These are phyloP conservation scores for Galaxea fascicularis DNA, from an alignment of 92 coral and sea anemone species.

Conservation along the genomic window DNA sequence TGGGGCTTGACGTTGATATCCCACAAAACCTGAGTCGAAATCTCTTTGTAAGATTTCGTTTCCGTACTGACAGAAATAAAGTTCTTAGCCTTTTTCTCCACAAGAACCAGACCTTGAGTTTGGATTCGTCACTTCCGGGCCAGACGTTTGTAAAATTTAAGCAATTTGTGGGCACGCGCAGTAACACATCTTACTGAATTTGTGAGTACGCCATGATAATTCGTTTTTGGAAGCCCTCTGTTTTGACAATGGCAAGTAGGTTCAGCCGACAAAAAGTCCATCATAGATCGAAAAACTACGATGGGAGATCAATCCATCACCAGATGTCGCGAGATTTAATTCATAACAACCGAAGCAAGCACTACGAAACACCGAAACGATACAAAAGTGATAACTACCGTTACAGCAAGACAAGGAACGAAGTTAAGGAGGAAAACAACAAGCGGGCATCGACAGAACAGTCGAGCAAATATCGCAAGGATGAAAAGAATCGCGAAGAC, in stretches of 20 bases:
- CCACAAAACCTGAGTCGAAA: too few species aligned
- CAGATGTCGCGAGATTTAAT: conserved; percentile 6
- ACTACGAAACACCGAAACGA: neutral
- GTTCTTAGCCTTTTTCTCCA: neutral
- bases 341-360: neutral
- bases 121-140: too few species aligned
- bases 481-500: conserved; percentile 8
- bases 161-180: neutral
- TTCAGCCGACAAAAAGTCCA: neutral
- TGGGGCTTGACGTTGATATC: too few species aligned
- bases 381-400: conserved; percentile 7
- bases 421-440: neutral
- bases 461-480: neutral
- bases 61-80: neutral
- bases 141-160: too few species aligned
- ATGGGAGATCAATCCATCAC: neutral
- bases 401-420: neutral
- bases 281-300: neutral
- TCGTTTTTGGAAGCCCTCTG: neutral
- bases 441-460: neutral
- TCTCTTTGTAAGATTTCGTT: neutral
- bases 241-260: conserved; percentile 4
- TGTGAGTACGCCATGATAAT: neutral
- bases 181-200: neutral
- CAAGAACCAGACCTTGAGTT: too few species aligned